Percentiles rank a stretch among this genome's conserved stretches.
Evolutionary conservation across 2,888 invertebrate genomes (phyloP).

Genomic region (Sisyra nigra): DNA sequence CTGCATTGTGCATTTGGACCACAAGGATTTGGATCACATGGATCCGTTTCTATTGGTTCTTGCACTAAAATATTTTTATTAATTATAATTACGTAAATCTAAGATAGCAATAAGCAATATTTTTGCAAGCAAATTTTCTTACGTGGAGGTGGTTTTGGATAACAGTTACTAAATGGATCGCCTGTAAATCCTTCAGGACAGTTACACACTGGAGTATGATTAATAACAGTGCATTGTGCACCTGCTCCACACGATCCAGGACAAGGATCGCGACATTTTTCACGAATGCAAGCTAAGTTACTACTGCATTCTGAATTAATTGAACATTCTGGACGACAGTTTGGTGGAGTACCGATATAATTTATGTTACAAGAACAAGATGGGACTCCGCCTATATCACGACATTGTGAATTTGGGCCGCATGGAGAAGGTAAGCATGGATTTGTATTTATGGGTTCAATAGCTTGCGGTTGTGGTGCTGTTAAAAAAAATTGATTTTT

Average conservation of each 20-base stretch:
- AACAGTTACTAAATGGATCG: slow-evolving; percentile 49
- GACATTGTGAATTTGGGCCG: slow-evolving; percentile 38
- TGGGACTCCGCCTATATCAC: slow-evolving; percentile 36
- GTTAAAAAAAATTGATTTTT: too few species aligned
- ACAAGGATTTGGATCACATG: slow-evolving; percentile 49
- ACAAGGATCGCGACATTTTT: slow-evolving; percentile 66
- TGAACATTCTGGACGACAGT: slow-evolving; percentile 51
- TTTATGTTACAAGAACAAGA: slow-evolving; percentile 40
- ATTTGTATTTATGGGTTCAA: slow-evolving; percentile 17
- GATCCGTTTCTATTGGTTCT: slow-evolving; percentile 26
- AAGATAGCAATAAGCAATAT: slow-evolving; percentile 1
- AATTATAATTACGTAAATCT: background rate
- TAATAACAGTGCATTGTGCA: slow-evolving; percentile 46
- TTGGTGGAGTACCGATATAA: slow-evolving; percentile 35
- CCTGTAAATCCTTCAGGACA: slow-evolving; percentile 56
- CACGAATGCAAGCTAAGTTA: slow-evolving; percentile 58
- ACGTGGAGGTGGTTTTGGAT: slow-evolving; percentile 17
- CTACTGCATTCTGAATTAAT: slow-evolving; percentile 61
- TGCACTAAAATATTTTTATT: slow-evolving; percentile 1
- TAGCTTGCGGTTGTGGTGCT: slow-evolving; percentile 17
- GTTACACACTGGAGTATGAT: slow-evolving; percentile 57
- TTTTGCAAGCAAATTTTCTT: background rate
- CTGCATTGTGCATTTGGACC: slow-evolving; percentile 43
- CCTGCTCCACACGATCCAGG: slow-evolving; percentile 58
- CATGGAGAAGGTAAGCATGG: slow-evolving; percentile 35